Evolutionary conservation across 2,797 vertebrate genomes (phyloP).

Genomic region (Myiothlypis chrysogaster): DNA sequence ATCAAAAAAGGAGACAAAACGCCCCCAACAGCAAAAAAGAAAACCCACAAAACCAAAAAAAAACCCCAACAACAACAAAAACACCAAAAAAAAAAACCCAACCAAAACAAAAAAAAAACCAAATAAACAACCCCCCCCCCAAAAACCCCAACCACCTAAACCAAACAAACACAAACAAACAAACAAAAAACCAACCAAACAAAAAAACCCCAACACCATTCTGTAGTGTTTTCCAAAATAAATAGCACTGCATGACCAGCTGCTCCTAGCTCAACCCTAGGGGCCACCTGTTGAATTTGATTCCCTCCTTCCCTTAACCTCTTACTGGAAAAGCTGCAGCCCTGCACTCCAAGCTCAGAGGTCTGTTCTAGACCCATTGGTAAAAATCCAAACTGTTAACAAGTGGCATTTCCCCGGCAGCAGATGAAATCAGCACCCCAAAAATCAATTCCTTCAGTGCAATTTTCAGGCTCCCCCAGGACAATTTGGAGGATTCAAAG

Average conservation of each 20-base stretch:
- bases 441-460: not conserved
- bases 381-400: not conserved
- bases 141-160: not conserved
- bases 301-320: not conserved
- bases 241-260: not conserved
- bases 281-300: not conserved
- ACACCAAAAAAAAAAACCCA: not conserved
- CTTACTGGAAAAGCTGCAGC: not conserved
- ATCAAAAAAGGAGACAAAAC: too few relatives aligned
- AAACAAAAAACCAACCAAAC: not conserved
- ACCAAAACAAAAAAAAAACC: not conserved
- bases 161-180: not conserved
- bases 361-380: fast-evolving
- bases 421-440: not conserved
- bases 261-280: not conserved
- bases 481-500: not conserved
- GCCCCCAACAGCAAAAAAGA: too few relatives aligned
- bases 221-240: not conserved
- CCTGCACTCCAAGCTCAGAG: not conserved
- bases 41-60: too few relatives aligned
- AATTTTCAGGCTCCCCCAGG: not conserved
- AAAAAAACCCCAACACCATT: not conserved
- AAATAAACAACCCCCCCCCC: not conserved
- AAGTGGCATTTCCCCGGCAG: not conserved
- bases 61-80: too few relatives aligned